phyloP scores from a whole-genome alignment of 1,140 invertebrate genomes.

The Globodera ellingtonae region DNA sequence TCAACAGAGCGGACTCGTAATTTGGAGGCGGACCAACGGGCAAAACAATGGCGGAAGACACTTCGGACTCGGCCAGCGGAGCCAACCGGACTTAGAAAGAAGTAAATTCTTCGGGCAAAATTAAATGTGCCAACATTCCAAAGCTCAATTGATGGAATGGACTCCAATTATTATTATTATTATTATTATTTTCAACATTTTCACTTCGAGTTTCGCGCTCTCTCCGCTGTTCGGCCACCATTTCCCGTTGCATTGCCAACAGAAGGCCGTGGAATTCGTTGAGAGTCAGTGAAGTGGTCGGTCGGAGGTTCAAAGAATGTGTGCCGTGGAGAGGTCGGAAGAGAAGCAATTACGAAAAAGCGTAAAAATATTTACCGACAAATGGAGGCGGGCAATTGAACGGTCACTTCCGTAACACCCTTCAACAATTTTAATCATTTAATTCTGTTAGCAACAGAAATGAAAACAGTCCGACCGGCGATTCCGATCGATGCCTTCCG shows the following conservation, averaged over 20 bases:
- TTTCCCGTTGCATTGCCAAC: conserved; percentile 22
- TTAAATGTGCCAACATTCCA: background rate
- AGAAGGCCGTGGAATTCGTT: conserved; percentile 28
- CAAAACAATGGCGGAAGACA: background rate
- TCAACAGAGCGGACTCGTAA: conserved; percentile 13
- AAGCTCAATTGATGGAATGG: background rate
- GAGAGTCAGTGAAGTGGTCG: conserved; percentile 22
- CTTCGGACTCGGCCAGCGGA: background rate
- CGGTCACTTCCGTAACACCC: conserved; percentile 24
- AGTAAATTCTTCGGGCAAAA: background rate
- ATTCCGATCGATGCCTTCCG: conserved; percentile 19
- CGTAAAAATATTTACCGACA: background rate
- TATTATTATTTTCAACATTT: background rate
- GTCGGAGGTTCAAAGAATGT: conserved; percentile 11
- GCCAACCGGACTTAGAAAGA: background rate
- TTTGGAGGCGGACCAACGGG: conserved; percentile 20
- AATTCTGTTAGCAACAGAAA: background rate
- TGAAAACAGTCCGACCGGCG: background rate
- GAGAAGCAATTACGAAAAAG: background rate
- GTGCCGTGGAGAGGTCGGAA: conserved; percentile 24
- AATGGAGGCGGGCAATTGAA: conserved; percentile 27
- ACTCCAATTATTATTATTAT: background rate
- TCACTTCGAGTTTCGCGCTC: background rate
- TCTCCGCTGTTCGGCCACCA: conserved; percentile 13
- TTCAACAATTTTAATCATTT: background rate